Conservation (phyloP, 2,113 vertebrate genomes). For the Grus americana region DNA sequence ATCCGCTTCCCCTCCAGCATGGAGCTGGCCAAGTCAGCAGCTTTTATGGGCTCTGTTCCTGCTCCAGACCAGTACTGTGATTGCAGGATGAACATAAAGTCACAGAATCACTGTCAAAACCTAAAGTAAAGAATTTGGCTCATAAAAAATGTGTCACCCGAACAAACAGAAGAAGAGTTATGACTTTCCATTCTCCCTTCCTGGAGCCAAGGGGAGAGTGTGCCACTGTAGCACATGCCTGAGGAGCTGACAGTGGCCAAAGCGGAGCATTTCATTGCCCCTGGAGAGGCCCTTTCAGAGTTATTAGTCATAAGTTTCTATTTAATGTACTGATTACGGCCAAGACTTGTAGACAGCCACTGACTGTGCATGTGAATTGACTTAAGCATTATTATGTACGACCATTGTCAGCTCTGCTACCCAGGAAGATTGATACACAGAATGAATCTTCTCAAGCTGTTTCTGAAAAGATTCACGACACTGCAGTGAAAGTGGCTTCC, state of each 20-base stretch:
- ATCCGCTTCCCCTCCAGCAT: neutral
- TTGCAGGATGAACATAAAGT: neutral
- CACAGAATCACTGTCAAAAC: neutral
- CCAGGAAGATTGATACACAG: conserved; percentile 53
- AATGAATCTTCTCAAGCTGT: conserved; percentile 67
- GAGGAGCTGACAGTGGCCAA: neutral
- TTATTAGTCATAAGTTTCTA: conserved; percentile 49
- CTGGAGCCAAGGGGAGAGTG: neutral
- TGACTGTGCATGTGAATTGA: conserved; percentile 42
- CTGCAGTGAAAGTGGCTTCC: conserved; percentile 64
- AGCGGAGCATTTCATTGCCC: neutral
- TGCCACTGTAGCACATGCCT: neutral
- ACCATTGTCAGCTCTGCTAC: conserved; percentile 12
- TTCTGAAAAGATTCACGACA: conserved; percentile 65
- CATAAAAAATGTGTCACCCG: conserved; percentile 8
- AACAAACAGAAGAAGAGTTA: conserved; percentile 28
- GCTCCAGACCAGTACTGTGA: neutral
- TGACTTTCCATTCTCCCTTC: neutral
- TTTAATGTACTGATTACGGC: conserved; percentile 52
- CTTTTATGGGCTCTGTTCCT: neutral
- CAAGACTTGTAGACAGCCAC: conserved; percentile 33
- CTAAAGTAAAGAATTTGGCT: conserved; percentile 25
- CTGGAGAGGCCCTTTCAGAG: neutral
- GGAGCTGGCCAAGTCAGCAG: neutral
- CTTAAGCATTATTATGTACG: conserved; percentile 54